Evolutionary conservation across 2,113 vertebrate species (phyloP).

Genomic region (Larimichthys crocea): DNA sequence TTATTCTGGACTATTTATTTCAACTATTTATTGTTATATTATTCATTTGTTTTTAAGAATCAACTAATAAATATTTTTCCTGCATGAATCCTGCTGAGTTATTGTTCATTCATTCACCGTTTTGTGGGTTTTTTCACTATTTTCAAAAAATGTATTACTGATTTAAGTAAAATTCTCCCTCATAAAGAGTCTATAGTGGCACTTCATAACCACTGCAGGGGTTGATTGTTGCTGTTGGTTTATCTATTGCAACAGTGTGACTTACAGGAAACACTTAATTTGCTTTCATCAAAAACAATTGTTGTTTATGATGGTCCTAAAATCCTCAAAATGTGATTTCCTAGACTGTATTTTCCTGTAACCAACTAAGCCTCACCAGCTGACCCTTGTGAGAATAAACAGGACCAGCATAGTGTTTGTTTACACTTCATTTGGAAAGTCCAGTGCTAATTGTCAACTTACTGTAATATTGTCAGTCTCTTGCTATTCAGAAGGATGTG

Average conservation of each 20-base stretch:
- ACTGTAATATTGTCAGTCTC: constrained; percentile 6
- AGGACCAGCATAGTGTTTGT: not conserved
- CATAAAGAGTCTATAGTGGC: not conserved
- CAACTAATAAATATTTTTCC: constrained; percentile 64
- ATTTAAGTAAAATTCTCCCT: not conserved
- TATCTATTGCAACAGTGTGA: not conserved
- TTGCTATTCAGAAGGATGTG: constrained; percentile 38
- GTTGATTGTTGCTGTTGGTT: not conserved
- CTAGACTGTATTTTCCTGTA: constrained; percentile 23
- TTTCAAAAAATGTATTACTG: not conserved
- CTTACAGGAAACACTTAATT: not conserved
- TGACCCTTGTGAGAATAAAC: not conserved
- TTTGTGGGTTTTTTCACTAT: not conserved
- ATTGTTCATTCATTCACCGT: constrained; percentile 12
- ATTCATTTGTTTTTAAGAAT: constrained; percentile 39
- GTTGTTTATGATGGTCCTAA: too few species aligned
- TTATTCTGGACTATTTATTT: constrained; percentile 63
- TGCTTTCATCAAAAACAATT: not conserved
- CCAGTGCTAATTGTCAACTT: constrained; percentile 13
- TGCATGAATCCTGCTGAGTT: constrained; percentile 33
- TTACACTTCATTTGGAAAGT: constrained; percentile 49
- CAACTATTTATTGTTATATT: constrained; percentile 55
- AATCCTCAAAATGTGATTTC: not conserved
- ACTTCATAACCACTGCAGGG: not conserved
- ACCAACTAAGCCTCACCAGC: not conserved